Base-by-base conservation (phyloP, 2,888 invertebrate species). In the Tachina lurida region DNA sequence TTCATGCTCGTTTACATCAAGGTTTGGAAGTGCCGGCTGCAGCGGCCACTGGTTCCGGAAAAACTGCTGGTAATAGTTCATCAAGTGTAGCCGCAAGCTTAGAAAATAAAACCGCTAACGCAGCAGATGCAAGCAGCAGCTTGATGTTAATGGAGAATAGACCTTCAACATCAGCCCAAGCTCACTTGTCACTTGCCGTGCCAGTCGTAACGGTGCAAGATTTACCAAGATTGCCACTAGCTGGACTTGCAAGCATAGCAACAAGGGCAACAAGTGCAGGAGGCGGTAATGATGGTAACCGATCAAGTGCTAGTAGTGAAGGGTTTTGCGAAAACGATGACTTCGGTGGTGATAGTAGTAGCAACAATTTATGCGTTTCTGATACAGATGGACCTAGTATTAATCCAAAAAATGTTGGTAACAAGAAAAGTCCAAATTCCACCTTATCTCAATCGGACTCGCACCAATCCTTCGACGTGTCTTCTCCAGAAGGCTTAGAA, bases 301-400 rank as follows among this genome's bases (percentile, higher is more conserved):
- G 98, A 87, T 98, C 98, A 73, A 98, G 98, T 91, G 96, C 97
- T 13, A 98, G 98, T 88, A 98, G 98, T 88, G 98, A 98, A 94
- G 98, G 98, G 67, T 98, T 98, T 93, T 98, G 98, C 93, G 98
- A 98, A 93, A 98, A 98, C 90, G 97, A 97, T 88, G 96, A 96
- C 85, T 97, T 97, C 90, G 95, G 95, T 70, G 96, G 96, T 88
- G 95, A 95, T 84, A 95, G 95, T 77, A 95, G 95, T 68, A 95
- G 95, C 54, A 93, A 92, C 76, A 92, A 91, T 86, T 90, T 91
- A 67, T 91, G 91, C 89, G 94, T 94, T 87, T 86, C 83, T 54
- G 86, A 86, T 43, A 86, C 79, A 0, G 94, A 89, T n/a, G 90
- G 89, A 0, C 88, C 88, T n/a, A 89, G 89, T 75, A 70, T 63